Conservation (phyloP, 2,113 vertebrate species). For the Ancistrus triradiatus region DNA sequence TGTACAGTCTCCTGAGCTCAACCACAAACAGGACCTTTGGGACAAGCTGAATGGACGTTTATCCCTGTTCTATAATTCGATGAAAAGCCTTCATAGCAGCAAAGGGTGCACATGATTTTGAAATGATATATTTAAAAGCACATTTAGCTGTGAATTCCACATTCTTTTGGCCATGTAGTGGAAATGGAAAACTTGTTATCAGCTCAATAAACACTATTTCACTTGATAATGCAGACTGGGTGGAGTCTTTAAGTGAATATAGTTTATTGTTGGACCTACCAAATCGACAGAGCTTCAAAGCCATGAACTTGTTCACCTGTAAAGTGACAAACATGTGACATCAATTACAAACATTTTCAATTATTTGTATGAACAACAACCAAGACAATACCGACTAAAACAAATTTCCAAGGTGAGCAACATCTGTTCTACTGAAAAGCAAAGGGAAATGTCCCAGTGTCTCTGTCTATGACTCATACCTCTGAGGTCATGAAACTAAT, state of each 20-base stretch:
- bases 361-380: background rate
- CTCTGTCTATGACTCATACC: background rate
- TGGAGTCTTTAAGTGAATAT: no score
- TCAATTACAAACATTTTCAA: background rate
- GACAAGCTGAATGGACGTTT: no score
- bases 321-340: background rate
- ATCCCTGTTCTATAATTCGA: no score
- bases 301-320: background rate
- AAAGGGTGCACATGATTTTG: no score
- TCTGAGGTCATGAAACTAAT: background rate
- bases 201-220: background rate
- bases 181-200: conserved; percentile 11
- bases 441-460: background rate
- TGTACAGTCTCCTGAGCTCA: no score
- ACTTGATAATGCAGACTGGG: background rate
- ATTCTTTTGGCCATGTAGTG: background rate
- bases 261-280: conserved; percentile 78
- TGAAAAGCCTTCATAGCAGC: no score
- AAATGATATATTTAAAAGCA: no score
- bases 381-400: no score
- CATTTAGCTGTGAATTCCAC: no score
- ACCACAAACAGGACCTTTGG: no score
- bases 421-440: background rate
- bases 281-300: conserved; percentile 38
- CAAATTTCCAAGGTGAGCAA: no score